phyloP scores from a whole-genome alignment of 2,888 invertebrate species.

The Drosophila niveifrons region DNA sequence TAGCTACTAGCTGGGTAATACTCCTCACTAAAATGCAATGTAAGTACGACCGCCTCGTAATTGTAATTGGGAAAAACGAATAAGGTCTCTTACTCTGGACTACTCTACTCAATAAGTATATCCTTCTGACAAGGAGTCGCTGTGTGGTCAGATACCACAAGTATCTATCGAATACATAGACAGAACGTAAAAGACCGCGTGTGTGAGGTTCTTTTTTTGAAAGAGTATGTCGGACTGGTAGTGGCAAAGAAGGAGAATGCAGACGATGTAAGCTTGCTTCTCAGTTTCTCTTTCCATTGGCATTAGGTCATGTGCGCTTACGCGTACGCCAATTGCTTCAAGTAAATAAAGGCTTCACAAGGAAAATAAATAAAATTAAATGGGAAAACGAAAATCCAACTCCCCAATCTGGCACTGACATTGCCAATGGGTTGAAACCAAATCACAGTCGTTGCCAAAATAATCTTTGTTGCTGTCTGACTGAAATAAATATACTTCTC shows the following conservation, averaged over 20 bases:
- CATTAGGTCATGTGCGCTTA: conserved; percentile 36
- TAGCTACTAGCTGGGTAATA: not conserved
- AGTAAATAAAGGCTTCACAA: conserved; percentile 47
- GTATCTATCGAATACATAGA: conserved; percentile 28
- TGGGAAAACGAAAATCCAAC: conserved; percentile 43
- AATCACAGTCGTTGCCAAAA: conserved; percentile 22
- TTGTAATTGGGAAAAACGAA: conserved; percentile 15
- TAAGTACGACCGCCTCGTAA: not conserved
- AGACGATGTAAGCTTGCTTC: conserved; percentile 10
- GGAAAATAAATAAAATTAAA: conserved; percentile 66
- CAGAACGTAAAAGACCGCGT: not conserved
- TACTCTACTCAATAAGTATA: conserved; percentile 29
- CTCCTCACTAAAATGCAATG: not conserved
- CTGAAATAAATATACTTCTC: conserved; percentile 23
- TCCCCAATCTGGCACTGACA: conserved; percentile 15
- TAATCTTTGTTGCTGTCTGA: conserved; percentile 9
- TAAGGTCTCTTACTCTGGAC: conserved; percentile 3
- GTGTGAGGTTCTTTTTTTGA: not conserved
- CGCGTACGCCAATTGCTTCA: conserved; percentile 41
- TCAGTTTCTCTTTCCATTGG: conserved; percentile 23
- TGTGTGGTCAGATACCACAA: conserved; percentile 12
- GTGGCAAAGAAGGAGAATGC: too few relatives aligned
- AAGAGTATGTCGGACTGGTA: conserved; percentile 5
- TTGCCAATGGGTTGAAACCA: conserved; percentile 22
- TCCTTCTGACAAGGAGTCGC: conserved; percentile 16